Conservation (phyloP, 2,888 invertebrate genomes). For the Nebria brevicollis region DNA sequence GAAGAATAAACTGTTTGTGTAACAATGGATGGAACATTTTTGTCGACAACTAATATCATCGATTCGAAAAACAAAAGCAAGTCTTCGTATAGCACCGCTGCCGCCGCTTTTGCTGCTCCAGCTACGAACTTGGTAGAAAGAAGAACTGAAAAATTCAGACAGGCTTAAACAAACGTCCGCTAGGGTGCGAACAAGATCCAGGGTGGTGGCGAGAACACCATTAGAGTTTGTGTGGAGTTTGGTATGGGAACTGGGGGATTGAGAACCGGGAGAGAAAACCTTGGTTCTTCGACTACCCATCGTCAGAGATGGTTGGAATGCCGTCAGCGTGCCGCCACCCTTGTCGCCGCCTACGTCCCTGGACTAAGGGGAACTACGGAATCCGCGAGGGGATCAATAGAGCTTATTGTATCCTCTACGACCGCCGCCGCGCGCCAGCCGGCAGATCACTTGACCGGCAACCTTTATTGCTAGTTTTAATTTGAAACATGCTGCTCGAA, state of each 20-base stretch:
- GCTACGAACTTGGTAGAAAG: conserved; percentile 17
- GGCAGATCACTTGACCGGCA: conserved; percentile 32
- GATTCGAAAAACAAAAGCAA: conserved; percentile 11
- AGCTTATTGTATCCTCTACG: conserved; percentile 45
- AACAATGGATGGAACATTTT: conserved; percentile 4
- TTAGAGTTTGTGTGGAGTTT: conserved; percentile 17
- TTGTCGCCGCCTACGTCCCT: conserved; percentile 1
- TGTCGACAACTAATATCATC: conserved; percentile 2
- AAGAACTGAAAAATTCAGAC: conserved; percentile 43
- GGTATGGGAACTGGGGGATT: conserved; percentile 23
- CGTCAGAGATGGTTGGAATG: conserved; percentile 37
- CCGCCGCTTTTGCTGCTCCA: conserved; percentile 4
- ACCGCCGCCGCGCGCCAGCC: conserved; percentile 19
- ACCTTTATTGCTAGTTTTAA: conserved; percentile 32
- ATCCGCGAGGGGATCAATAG: conserved; percentile 47
- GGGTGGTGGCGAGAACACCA: conserved; percentile 30
- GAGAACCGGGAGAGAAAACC: neutral
- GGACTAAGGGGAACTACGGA: conserved; percentile 25
- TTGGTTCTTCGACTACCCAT: neutral
- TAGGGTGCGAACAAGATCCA: conserved; percentile 40
- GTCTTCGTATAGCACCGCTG: neutral
- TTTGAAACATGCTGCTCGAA: conserved; percentile 12
- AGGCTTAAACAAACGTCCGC: conserved; percentile 41
- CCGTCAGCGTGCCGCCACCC: conserved; percentile 35
- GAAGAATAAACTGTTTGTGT: neutral